Conservation (phyloP, 2,113 vertebrate species). For the Microcebus murinus region DNA sequence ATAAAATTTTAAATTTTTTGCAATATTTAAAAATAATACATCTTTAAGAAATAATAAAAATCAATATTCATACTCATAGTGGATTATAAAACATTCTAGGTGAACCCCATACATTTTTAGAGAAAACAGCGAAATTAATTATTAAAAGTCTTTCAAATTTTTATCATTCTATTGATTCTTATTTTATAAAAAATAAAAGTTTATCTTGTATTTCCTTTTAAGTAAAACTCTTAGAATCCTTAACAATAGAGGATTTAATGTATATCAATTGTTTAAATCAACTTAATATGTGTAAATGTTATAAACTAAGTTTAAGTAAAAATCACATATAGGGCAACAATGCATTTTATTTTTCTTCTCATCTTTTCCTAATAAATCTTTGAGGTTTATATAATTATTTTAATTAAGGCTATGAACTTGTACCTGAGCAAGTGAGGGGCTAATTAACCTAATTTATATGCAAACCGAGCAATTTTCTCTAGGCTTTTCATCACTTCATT, state of each 20-base stretch:
- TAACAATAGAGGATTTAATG: constrained; percentile 58
- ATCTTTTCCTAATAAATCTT: constrained; percentile 71
- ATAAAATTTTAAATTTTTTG: background rate
- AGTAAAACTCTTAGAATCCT: constrained; percentile 60
- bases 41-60: background rate
- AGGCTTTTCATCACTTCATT: constrained; percentile 75
- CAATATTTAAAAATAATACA: background rate
- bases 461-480: constrained; percentile 83
- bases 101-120: constrained; percentile 67
- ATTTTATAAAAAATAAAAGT: constrained; percentile 60
- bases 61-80: constrained; percentile 58
- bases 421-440: constrained; percentile 82
- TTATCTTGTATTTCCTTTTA: constrained; percentile 72
- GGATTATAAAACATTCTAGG: constrained; percentile 45
- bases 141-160: constrained; percentile 64
- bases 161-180: constrained; percentile 11
- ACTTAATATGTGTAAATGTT: constrained; percentile 2
- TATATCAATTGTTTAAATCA: constrained; percentile 72
- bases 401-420: constrained; percentile 85
- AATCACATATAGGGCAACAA: constrained; percentile 17
- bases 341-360: constrained; percentile 51
- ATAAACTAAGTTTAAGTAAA: constrained; percentile 52
- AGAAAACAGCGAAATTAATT: constrained; percentile 69
- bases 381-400: constrained; percentile 84
- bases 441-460: constrained; percentile 88